Evolutionary conservation across 1,140 invertebrate genomes (phyloP), one percentile per base, ranked within the genome.

Genomic region (Cecropterus lyciades): DNA sequence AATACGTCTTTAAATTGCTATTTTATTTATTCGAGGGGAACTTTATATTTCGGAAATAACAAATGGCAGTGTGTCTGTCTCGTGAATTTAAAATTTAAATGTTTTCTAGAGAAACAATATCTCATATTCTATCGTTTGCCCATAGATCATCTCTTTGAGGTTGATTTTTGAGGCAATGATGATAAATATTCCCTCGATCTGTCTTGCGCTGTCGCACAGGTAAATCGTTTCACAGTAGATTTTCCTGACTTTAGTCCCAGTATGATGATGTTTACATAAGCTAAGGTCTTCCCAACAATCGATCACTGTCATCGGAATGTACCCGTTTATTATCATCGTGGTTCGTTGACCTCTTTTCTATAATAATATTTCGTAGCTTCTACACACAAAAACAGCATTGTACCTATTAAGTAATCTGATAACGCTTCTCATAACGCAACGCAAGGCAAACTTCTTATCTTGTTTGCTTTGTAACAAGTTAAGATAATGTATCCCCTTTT

Each of bases 301-400:
- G 82, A 89, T 91, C 89, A 91, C 75, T 84, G 89, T 89, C 89
- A 79, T 71, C 56, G 72, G 72, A 78, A 77, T 80, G 66, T 83
- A 82, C 72, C 52, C 70, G 63, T 63, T 73, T 65, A 84, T 89
- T 88, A 87, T 89, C 79, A 87, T 73, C 69, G 65, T 64, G 73
- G 85, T 74, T 73, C 87, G 65, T 85, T 89, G 86, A 89, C 84
- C 85, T 82, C 75, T 73, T 83, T 85, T 72, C 65, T 67, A 57
- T 76, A 43, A 43, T 14, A 43, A 43, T 43, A 76, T 84, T 84
- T 84, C 77, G 77, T 82, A 68, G 77, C 66, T 77, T 72, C 78
- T 79, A 65, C 77, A 87, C 81, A 77, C 9, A 73, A 64, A 69
- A 72, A 74, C 70, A 33, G 69, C 69, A 72, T 72, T 77, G 69